Evolutionary conservation across 2,888 invertebrate genomes (phyloP), one percentile per base, ranked within the genome.

Genomic region (Biston betularia): DNA sequence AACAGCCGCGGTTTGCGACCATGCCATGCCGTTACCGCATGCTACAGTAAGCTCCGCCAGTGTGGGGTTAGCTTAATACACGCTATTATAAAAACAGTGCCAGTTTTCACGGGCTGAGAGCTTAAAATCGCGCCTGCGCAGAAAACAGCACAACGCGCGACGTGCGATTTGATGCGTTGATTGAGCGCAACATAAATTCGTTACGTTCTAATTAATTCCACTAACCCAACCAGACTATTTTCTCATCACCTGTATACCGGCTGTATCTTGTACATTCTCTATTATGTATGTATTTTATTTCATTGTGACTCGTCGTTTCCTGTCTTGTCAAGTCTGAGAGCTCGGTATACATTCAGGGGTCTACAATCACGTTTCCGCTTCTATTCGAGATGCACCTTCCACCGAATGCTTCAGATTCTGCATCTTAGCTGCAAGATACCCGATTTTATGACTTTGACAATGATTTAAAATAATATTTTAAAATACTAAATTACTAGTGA

Each of bases 131-230:
- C 46, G n/a, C 15, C 12, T 61, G 12, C 1, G 24, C 48, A 54
- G 61, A 40, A 33, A 48, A n/a, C 48, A 33, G 40, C 52, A 33
- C 38, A 7, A 45, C n/a, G 79, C 77, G 74, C 38, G 12, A 45
- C n/a, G 79, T 77, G 74, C 71, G 63, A 77, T 77, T 76, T 75
- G 72, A 69, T 72, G 76, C 70, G 71, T 57, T 69, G 63, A 69
- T 55, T 65, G 74, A 72, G 24, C n/a, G 77, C 77, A 78, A 75
- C 69, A 74, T 63, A 72, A 76, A 77, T 76, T 74, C 74, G 80
- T 79, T 76, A 72, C 76, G 76, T 75, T 81, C 78, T 73, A 76
- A 80, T 79, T 79, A 75, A 59, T 75, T 76, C 76, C 70, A 77
- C 71, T 71, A 74, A 71, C 75, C 70, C 66, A 76, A 74, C 63